Percentiles rank a stretch among this genome's conserved stretches.
These are phyloP conservation scores for Anolis sagrei DNA, from an alignment of 2,113 vertebrate species.

Conservation along the genomic window DNA sequence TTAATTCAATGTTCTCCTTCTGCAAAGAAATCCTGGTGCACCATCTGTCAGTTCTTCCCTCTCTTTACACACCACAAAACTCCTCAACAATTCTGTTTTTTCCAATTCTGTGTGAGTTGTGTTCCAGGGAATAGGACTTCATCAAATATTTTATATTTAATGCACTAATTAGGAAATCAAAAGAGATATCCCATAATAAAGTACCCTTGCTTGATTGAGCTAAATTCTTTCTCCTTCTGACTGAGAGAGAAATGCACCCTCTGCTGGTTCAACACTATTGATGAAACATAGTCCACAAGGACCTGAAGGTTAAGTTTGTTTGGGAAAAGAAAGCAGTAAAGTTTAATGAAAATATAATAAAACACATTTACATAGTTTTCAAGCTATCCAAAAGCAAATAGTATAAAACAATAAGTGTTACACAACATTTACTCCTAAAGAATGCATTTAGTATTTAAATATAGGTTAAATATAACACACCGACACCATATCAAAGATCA, in stretches of 20 bases:
- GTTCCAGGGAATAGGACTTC: not conserved
- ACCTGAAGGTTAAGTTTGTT: not conserved
- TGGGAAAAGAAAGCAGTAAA: not conserved
- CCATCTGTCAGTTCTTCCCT: not conserved
- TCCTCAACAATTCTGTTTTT: not conserved
- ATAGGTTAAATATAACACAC: not conserved
- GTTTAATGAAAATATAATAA: too few species aligned
- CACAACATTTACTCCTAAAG: not conserved
- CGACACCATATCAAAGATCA: too few species aligned
- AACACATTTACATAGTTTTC: not conserved
- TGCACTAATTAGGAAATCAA: not conserved
- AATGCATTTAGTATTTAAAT: not conserved
- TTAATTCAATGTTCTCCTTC: not conserved
- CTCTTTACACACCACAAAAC: not conserved
- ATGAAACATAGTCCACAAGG: not conserved
- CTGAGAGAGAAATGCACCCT: not conserved
- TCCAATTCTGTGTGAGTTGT: not conserved
- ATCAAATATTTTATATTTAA: not conserved
- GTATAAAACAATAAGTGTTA: not conserved
- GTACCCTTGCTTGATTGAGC: not conserved
- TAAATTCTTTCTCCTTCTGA: not conserved
- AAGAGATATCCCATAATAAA: not conserved
- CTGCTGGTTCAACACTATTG: not conserved
- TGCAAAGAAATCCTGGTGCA: not conserved
- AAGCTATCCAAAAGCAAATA: not conserved